Conservation (phyloP, 2,113 vertebrate genomes). For the Anoura caudifer region DNA sequence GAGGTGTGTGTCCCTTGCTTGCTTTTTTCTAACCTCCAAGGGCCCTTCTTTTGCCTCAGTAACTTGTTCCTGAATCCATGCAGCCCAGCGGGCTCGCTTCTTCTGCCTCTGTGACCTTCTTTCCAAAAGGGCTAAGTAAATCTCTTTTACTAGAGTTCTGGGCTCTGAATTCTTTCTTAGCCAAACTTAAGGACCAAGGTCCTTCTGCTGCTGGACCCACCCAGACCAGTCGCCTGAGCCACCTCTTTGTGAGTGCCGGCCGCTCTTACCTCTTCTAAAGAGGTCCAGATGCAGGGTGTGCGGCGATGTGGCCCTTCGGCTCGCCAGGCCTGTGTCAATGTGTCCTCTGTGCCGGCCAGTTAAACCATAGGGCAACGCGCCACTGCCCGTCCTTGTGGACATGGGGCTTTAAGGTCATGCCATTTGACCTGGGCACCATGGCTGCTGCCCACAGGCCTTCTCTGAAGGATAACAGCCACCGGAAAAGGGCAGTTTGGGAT, state of each 20-base stretch:
- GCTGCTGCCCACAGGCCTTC: background rate
- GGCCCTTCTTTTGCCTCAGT: background rate
- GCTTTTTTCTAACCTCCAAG: background rate
- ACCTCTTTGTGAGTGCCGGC: constrained; percentile 94
- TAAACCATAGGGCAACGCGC: background rate
- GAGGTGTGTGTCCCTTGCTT: background rate
- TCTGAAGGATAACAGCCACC: background rate
- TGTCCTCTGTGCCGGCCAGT: background rate
- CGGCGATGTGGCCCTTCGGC: background rate
- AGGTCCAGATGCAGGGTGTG: no score
- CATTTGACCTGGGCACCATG: background rate
- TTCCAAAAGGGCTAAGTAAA: background rate
- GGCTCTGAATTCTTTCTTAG: background rate
- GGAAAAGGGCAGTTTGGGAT: background rate
- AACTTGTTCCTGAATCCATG: background rate
- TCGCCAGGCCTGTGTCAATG: fast-evolving
- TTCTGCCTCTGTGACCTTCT: background rate
- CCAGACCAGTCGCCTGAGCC: constrained; percentile 90
- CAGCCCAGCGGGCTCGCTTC: background rate
- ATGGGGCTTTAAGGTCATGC: background rate
- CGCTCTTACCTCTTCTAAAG: constrained; percentile 69
- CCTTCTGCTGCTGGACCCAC: constrained; percentile 81
- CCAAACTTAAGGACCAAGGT: background rate
- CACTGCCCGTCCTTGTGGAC: background rate
- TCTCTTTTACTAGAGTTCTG: background rate